Conservation (phyloP, 2,113 vertebrate species). For the Pachycephala philippinensis region DNA sequence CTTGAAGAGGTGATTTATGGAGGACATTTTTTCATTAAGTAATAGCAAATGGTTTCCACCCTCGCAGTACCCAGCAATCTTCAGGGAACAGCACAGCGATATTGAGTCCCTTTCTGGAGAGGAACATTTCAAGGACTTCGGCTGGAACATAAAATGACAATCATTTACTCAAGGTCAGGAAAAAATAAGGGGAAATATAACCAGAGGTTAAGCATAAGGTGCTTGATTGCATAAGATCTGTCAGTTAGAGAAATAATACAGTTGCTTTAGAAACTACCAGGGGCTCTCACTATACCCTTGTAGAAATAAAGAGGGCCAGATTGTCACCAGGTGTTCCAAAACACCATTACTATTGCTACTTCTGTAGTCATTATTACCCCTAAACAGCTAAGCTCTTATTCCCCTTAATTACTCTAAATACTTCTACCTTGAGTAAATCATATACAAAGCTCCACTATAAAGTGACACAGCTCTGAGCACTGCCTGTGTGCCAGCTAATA, state of each 20-base stretch:
- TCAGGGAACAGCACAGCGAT: conserved; percentile 41
- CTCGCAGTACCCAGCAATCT: conserved; percentile 58
- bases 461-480: background rate
- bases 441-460: background rate
- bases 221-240: conserved; percentile 14
- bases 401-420: background rate
- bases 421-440: background rate
- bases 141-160: conserved; percentile 57
- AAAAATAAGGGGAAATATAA: conserved; percentile 36
- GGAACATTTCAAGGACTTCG: conserved; percentile 52
- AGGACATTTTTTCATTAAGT: conserved; percentile 69
- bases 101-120: conserved; percentile 46
- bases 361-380: background rate
- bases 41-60: conserved; percentile 67
- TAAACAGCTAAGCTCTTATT: background rate
- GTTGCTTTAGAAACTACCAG: background rate
- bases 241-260: conserved; percentile 4
- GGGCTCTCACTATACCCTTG: background rate
- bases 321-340: background rate
- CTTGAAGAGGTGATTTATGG: conserved; percentile 69
- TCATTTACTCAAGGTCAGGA: conserved; percentile 50
- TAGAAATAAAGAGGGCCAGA: background rate
- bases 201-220: conserved; percentile 24
- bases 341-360: background rate
- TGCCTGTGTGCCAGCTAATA: background rate